Percentiles rank a stretch among this genome's conserved stretches.
phyloP scores from a whole-genome alignment of 1,140 invertebrate genomes.

The Rhagoletis pomonella region DNA sequence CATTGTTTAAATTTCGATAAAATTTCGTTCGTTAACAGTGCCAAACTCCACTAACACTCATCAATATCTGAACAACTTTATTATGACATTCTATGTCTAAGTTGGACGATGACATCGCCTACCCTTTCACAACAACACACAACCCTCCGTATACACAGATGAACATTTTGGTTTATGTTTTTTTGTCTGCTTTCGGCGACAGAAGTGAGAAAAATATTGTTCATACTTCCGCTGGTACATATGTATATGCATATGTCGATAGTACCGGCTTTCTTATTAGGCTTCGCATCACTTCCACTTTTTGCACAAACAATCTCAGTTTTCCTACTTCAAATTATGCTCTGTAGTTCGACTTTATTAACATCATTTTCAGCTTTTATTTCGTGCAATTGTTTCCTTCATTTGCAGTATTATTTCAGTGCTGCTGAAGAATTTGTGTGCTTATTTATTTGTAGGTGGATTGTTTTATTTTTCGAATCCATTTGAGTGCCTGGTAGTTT shows the following conservation, averaged over 20 bases:
- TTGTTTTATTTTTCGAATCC: too few relatives aligned
- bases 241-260: neutral
- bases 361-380: slow-evolving; percentile 36
- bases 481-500: too few relatives aligned
- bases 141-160: too few relatives aligned
- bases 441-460: too few relatives aligned
- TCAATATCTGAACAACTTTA: too few relatives aligned
- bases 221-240: neutral
- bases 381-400: slow-evolving; percentile 12
- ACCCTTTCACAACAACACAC: too few relatives aligned
- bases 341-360: slow-evolving; percentile 23
- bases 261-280: slow-evolving; percentile 3
- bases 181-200: neutral
- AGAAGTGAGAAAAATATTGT: slow-evolving; percentile 39
- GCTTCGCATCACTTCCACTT: slow-evolving; percentile 22
- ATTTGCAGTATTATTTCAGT: neutral
- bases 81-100: too few relatives aligned
- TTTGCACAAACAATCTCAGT: slow-evolving; percentile 31
- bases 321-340: neutral
- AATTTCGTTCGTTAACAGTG: too few relatives aligned
- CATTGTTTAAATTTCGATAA: too few relatives aligned
- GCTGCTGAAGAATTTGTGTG: neutral
- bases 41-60: too few relatives aligned
- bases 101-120: too few relatives aligned
- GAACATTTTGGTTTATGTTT: too few relatives aligned